Base-by-base conservation (phyloP, 2,113 vertebrate species). In the Candoia aspera region DNA sequence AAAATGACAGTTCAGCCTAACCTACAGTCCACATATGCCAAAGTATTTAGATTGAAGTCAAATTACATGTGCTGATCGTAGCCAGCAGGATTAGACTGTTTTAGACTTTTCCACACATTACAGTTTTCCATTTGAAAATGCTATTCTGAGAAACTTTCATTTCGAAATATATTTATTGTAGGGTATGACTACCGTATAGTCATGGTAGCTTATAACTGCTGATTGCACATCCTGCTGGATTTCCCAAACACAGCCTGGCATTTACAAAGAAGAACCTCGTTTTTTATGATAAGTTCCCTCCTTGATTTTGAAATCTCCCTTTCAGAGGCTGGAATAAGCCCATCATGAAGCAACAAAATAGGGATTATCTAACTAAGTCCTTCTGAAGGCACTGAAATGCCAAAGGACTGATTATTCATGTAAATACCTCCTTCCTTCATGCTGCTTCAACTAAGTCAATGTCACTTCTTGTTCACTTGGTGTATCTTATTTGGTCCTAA, bases 1-100 rank as follows among this genome's bases (percentile, higher is more conserved):
- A 84, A 89, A 93, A 89, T 84, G 93, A 89, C 4, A 94, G 64
- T 6, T 88, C 68, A 92, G 57, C 42, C 86, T 73, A 88, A 6
- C 86, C 57, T 83, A 0, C 0, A 73, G 23, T 33, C 21, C 29
- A 57, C 21, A 93, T 92, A 68, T 10, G 37, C 21, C 84, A 46
- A 84, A 84, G 11, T 26, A 19, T 49, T 64, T 54, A 84, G 17
- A 86, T 91, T 53, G 84, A 89, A 37, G 42, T 55, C 57, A 60
- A 11, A 49, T 58, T 6, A 79, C 24, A 21, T 87, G n/a, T 57
- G 53, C 19, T 58, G 29, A 26, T 37, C 0, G 4, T 37, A 42
- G 9, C 1, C 37, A 21, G 26, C 53, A 17, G 57, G 37, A 60
- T 46, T 60, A 84, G 2, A 23, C 33, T 5, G 1, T 42, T 24